Conservation (phyloP, 2,113 vertebrate genomes). For the Sitta europaea region DNA sequence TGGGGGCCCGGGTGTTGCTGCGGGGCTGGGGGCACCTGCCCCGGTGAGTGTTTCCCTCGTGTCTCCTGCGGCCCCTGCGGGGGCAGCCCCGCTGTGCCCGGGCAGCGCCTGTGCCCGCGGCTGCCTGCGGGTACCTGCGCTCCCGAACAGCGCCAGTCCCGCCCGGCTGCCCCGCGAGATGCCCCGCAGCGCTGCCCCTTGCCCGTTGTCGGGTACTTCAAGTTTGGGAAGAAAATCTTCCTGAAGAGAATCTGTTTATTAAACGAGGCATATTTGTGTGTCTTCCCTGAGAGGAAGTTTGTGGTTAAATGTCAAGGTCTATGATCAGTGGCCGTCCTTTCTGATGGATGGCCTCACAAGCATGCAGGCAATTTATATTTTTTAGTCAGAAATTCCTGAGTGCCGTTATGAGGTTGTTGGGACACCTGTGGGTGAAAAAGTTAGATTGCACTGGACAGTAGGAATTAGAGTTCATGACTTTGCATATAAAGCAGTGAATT, state of each 20-base stretch:
- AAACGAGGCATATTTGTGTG: neutral
- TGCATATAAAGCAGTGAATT: neutral
- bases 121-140: neutral
- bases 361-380: neutral
- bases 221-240: slow-evolving; percentile 6
- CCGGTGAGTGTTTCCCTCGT: no score
- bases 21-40: neutral
- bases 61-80: no score
- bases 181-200: neutral
- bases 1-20: neutral
- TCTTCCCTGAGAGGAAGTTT: neutral
- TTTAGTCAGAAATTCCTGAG: neutral
- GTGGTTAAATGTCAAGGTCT: neutral
- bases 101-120: rapidly evolving
- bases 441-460: neutral
- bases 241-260: neutral
- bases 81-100: neutral
- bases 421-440: neutral
- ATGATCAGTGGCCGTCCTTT: neutral
- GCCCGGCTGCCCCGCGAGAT: neutral
- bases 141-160: rapidly evolving
- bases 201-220: neutral
- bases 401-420: neutral
- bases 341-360: neutral
- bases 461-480: neutral